Evolutionary conservation across 2,888 invertebrate genomes (phyloP), one percentile per base, ranked within the genome.

Genomic region (Punctoribates punctum): DNA sequence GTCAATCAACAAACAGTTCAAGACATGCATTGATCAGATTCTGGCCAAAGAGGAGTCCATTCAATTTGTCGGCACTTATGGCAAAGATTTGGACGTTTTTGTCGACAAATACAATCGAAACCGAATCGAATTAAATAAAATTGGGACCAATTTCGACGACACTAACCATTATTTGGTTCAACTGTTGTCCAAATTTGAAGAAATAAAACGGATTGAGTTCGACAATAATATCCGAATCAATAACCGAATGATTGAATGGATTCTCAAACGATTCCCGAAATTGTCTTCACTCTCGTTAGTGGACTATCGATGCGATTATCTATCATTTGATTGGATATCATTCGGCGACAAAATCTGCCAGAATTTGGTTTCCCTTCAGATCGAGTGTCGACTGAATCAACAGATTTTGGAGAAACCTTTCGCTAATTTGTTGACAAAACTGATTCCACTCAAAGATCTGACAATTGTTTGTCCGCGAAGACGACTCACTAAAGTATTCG

Each of bases 301-400:
- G 60, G 60, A 60, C 60, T 60, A 60, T 60, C 60, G 60, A 3
- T 29, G 25, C 60, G 13, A 60, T 60, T 60, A 60, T 29, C 60
- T 15, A 1, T 15, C 29, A 2, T 11, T 60, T 27, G 60, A 60
- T 60, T 60, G 60, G 60, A 25, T 27, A 3, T 1, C 23, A 60
- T 15, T 60, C 27, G 60, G 60, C 13, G 29, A 60, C 13, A 25
- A 2, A 27, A 9, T 60, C 1, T 13, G 13, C 29, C 27, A 60
- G 9, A 25, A 4, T 15, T 29, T 60, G 60, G 29, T 60, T 27
- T 60, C 60, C 1, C 17, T 60, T 11, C 5, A 27, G 13, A 60
- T 60, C 17, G 60, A 60, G 11, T 60, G 27, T 17, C 60, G 29
- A 27, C 9, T 25, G 1, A 27, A 27, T 60, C 60, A 60, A 60